A percentile compares a stretch with the other conserved stretches of the same genome.
These are phyloP conservation scores for Percopsis transmontana DNA, from an alignment of 2,113 vertebrate genomes.

Conservation along the genomic window DNA sequence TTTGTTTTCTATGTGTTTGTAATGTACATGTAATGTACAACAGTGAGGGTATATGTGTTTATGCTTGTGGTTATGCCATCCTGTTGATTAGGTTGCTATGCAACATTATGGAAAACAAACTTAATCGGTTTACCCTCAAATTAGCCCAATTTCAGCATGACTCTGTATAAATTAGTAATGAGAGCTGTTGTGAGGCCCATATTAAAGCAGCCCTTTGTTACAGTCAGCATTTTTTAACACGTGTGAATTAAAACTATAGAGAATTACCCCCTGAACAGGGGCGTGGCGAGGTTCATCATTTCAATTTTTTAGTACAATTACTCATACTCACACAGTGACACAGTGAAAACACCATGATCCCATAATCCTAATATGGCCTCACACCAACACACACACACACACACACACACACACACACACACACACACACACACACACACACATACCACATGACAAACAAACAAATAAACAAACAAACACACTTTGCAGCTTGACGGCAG, in stretches of 20 bases:
- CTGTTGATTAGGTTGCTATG: constrained; percentile 22
- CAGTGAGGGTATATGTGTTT: constrained; percentile 13
- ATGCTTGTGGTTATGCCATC: constrained; percentile 18
- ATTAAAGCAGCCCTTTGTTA: constrained; percentile 29
- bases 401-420: constrained; percentile 6
- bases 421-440: constrained; percentile 1
- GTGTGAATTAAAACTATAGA: constrained; percentile 46
- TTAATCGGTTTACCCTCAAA: constrained; percentile 42
- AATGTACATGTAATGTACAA: neutral
- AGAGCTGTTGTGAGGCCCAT: constrained; percentile 46
- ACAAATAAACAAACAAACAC: neutral
- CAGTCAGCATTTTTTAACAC: constrained; percentile 49
- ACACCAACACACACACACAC: constrained; percentile 1
- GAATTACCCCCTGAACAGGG: constrained; percentile 17
- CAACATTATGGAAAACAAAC: constrained; percentile 44
- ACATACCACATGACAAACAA: neutral
- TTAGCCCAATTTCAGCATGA: constrained; percentile 22
- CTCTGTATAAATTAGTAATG: constrained; percentile 59
- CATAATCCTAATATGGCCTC: constrained; percentile 22
- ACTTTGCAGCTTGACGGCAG: constrained; percentile 27
- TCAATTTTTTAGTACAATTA: constrained; percentile 24
- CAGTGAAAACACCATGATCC: constrained; percentile 9
- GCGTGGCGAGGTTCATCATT: constrained; percentile 5
- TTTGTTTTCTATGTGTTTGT: constrained; percentile 17
- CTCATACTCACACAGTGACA: constrained; percentile 15